Base-by-base conservation (phyloP, 2,797 vertebrate species). In the Liparis tanakae region DNA sequence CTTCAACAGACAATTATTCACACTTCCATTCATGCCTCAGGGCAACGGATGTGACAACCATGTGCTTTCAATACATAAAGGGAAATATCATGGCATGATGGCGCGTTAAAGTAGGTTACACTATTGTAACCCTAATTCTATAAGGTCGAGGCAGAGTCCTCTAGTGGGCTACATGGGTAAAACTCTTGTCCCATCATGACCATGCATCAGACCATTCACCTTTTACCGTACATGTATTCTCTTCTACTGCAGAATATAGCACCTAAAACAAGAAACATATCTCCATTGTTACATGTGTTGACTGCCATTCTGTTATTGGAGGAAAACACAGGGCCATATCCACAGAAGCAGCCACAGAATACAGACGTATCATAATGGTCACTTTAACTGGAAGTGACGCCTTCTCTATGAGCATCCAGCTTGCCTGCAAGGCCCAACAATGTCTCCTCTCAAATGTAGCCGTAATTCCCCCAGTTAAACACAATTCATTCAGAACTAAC, bases 1-100 rank as follows among this genome's bases (percentile, higher is more conserved):
- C 74, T 69, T 71, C 79, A 58, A 76, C 76, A 80, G 78, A 85
- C 72, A 85, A 87, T 88, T 72, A 65, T 50, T 90, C 87, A 85
- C 64, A 61, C 83, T 82, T 80, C 70, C 59, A 75, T 79, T 74
- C 58, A 82, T 46, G 70, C 70, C 74, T 67, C n/a, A 64, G 65
- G 79, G 75, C 82, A 41, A 51, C 17, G 65, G 70, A 69, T 84
- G 87, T 72, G 80, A 85, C 76, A 56, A 6, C 75, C 73, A 81
- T 79, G 67, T 25, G 55, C 36, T 67, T 59, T 63, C 44, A 64
- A 30, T 73, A 72, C 50, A 59, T 57, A 50, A 41, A 67, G 60
- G 17, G 54, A 51, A 64, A 60, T 39, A 37, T 44, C 33, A 56
- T 50, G 30, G 67, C 60, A 36, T 41, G 43, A 64, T 60, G 67